Percentiles rank a stretch among this genome's conserved stretches.
These are phyloP conservation scores for Peromyscus californicus DNA, from an alignment of 2,113 vertebrate genomes.

Conservation along the genomic window DNA sequence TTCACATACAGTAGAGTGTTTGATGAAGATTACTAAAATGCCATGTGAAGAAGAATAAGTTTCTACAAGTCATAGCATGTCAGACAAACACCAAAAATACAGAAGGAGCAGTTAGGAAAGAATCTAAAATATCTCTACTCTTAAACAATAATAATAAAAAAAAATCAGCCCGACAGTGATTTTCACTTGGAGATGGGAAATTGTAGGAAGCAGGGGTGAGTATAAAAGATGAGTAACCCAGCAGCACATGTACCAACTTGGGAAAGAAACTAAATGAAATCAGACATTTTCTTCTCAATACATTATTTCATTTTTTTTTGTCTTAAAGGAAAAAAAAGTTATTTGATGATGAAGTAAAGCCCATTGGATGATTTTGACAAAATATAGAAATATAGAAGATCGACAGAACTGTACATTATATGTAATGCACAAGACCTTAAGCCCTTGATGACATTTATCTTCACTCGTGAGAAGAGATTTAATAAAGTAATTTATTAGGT, in stretches of 20 bases:
- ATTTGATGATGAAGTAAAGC: conserved; percentile 73
- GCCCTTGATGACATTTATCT: conserved; percentile 84
- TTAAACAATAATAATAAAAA: neutral
- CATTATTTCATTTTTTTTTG: conserved; percentile 52
- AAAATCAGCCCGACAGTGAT: neutral
- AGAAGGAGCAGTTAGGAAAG: neutral
- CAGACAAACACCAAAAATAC: neutral
- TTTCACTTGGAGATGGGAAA: neutral
- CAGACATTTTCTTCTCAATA: conserved; percentile 55
- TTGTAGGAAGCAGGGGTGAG: neutral
- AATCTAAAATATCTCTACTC: neutral
- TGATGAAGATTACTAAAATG: neutral
- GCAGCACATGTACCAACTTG: neutral
- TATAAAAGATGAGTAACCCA: neutral
- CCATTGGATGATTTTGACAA: conserved; percentile 74
- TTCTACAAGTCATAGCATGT: neutral
- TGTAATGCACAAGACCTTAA: conserved; percentile 78
- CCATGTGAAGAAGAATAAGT: neutral
- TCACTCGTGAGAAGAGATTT: conserved; percentile 83
- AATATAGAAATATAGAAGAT: conserved; percentile 77
- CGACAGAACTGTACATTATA: conserved; percentile 24
- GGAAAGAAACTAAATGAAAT: conserved; percentile 43
- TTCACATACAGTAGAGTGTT: neutral
- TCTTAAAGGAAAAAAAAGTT: conserved; percentile 60
- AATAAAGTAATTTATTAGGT: conserved; percentile 84